phyloP scores from a whole-genome alignment of 2,888 invertebrate genomes.

The Acrobasis suavella region DNA sequence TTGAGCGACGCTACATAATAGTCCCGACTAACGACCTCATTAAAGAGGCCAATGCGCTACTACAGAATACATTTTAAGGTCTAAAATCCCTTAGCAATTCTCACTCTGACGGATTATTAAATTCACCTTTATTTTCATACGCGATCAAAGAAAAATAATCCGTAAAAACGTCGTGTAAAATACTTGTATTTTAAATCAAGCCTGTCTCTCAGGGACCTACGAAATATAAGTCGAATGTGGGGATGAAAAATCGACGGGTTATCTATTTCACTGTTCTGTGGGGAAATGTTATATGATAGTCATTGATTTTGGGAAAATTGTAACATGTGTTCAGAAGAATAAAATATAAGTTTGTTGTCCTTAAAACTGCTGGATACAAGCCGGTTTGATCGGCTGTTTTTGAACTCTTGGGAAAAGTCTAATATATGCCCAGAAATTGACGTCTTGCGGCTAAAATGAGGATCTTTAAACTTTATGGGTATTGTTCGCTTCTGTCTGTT shows the following conservation, averaged over 20 bases:
- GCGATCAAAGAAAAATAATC: slow-evolving; percentile 21
- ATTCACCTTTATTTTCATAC: slow-evolving; percentile 6
- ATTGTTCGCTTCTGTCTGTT: too few species aligned
- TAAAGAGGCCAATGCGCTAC: slow-evolving; percentile 51
- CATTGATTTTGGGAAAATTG: neutral
- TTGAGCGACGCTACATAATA: slow-evolving; percentile 36
- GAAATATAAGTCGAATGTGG: slow-evolving; percentile 35
- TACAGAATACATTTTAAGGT: slow-evolving; percentile 38
- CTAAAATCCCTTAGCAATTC: slow-evolving; percentile 5
- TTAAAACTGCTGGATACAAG: too few species aligned
- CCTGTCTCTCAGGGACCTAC: slow-evolving; percentile 36
- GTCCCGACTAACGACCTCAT: slow-evolving; percentile 52
- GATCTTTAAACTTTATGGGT: too few species aligned
- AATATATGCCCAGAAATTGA: too few species aligned
- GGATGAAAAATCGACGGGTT: slow-evolving; percentile 5
- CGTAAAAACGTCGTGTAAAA: slow-evolving; percentile 27
- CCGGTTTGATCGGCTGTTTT: too few species aligned
- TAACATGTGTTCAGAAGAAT: too few species aligned
- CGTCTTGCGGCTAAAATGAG: too few species aligned
- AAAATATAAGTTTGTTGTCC: too few species aligned
- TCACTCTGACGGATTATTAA: neutral
- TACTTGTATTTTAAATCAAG: slow-evolving; percentile 43
- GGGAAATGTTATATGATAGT: neutral
- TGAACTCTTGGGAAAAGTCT: too few species aligned
- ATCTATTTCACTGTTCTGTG: neutral